Percentiles rank a stretch among this genome's conserved stretches.
Conservation (phyloP, 2,888 invertebrate species). For the Phlogophora meticulosa region DNA sequence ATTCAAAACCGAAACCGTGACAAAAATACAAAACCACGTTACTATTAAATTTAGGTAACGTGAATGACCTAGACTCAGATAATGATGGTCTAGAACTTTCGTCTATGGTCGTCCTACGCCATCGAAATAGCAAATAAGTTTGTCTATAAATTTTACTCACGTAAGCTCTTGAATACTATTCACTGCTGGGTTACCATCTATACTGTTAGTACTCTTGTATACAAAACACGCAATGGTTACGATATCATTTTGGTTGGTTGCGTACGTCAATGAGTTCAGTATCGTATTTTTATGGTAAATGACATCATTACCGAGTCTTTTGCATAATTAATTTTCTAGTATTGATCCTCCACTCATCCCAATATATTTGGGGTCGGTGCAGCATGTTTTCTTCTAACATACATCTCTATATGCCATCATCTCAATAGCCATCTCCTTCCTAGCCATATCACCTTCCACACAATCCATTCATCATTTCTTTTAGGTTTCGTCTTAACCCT, state of each 20-base stretch:
- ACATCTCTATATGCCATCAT: too few relatives aligned
- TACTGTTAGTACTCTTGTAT: neutral
- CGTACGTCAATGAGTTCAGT: constrained; percentile 4
- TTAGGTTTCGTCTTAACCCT: too few relatives aligned
- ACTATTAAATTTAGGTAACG: constrained; percentile 20
- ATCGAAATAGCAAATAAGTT: constrained; percentile 49
- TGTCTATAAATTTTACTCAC: constrained; percentile 40
- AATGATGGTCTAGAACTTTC: constrained; percentile 54
- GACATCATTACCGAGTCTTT: neutral
- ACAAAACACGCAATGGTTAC: constrained; percentile 7
- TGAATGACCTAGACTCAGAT: constrained; percentile 49
- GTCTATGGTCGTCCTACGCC: constrained; percentile 47
- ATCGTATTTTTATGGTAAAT: constrained; percentile 8
- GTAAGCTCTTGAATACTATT: constrained; percentile 2
- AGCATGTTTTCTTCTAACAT: too few relatives aligned
- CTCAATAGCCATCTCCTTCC: too few relatives aligned
- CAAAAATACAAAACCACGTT: constrained; percentile 5
- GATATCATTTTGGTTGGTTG: neutral
- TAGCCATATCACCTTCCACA: too few relatives aligned
- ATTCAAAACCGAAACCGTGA: neutral
- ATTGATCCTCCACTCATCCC: neutral
- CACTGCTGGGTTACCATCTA: constrained; percentile 11
- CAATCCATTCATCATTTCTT: too few relatives aligned
- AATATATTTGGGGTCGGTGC: too few relatives aligned
- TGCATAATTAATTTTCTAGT: neutral